Conservation (phyloP, 2,797 vertebrate species). For the Coregonus ussuriensis region DNA sequence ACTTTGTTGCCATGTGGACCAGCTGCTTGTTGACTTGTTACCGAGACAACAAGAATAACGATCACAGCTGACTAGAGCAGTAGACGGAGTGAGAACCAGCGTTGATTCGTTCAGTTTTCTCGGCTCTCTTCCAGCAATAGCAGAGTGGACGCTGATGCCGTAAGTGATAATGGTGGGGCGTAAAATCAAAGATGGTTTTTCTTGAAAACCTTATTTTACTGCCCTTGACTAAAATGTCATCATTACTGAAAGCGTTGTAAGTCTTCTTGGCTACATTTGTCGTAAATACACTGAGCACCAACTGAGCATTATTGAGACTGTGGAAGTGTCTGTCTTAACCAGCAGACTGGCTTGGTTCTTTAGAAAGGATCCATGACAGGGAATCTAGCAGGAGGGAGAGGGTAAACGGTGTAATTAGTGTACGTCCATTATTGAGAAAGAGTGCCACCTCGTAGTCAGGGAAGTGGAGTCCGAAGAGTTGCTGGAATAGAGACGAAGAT, state of each 20-base stretch:
- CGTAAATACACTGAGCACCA: not conserved
- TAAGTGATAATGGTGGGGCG: slow-evolving; percentile 39
- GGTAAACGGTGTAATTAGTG: too few species aligned
- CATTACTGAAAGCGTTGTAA: slow-evolving; percentile 24
- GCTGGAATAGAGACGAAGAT: not conserved
- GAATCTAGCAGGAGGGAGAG: not conserved
- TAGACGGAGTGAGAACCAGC: not conserved
- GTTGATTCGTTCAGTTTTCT: not conserved
- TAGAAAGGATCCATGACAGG: not conserved
- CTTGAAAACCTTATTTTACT: not conserved
- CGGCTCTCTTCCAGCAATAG: slow-evolving; percentile 54
- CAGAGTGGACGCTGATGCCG: slow-evolving; percentile 47
- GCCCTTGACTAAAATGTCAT: slow-evolving; percentile 15
- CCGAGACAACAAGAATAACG: slow-evolving; percentile 76
- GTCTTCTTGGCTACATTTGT: not conserved
- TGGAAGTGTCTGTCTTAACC: not conserved
- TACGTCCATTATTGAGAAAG: too few species aligned
- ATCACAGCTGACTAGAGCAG: slow-evolving; percentile 16
- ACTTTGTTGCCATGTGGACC: slow-evolving; percentile 53
- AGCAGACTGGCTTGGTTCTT: not conserved
- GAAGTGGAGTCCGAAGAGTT: too few species aligned
- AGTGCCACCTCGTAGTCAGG: too few species aligned
- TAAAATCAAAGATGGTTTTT: slow-evolving; percentile 44
- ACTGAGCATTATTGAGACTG: not conserved
- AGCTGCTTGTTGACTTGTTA: slow-evolving; percentile 63